Evolutionary conservation across 1,140 invertebrate genomes (phyloP), one percentile per base, ranked within the genome.

Genomic region (Metopolophium dirhodum): DNA sequence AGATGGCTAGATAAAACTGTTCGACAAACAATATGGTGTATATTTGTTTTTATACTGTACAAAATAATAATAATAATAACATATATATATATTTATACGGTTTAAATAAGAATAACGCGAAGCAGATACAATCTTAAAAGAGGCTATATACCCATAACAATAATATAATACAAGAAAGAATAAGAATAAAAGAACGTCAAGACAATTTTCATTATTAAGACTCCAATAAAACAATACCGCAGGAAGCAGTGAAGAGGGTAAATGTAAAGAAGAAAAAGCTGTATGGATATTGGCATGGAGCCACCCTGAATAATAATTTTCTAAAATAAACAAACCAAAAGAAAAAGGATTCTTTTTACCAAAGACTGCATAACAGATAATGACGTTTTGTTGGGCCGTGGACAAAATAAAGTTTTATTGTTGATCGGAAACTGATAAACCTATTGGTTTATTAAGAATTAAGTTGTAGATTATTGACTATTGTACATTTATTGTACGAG

Each of bases 11-110:
- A 92, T 92, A 92, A 92, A 92, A 82, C 54, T 54, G 91, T 92
- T 92, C 77, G 68, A 92, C 68, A 92, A 92, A 92, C 91, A 83
- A 83, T 92, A 92, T 92, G 91, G 91, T 83, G 45, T 77, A 83
- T 85, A 82, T 91, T 83, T 61, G 18, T 61, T 47, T 91, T 91
- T 45, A 30, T 77, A n/a, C 61, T n/a, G n/a, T n/a, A n/a, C 18
- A 22, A 68, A 77, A 37, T 54, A 91, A 91, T 77, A 47, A 41
- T 41, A 41, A 41, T 41, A 41, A 41, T 41, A 41, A 41, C 41
- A 41, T 4, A 41, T 4, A 26, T 30, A 45, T 68, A 77, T 57
- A 57, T 35, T 37, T 41, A 57, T 89, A 57, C 88, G 88, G 35
- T 89, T 41, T 57, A 89, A 57, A 89, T 9, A 23, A 57, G 9